Base-by-base conservation (phyloP, 1,140 invertebrate species). In the Diprion similis region DNA sequence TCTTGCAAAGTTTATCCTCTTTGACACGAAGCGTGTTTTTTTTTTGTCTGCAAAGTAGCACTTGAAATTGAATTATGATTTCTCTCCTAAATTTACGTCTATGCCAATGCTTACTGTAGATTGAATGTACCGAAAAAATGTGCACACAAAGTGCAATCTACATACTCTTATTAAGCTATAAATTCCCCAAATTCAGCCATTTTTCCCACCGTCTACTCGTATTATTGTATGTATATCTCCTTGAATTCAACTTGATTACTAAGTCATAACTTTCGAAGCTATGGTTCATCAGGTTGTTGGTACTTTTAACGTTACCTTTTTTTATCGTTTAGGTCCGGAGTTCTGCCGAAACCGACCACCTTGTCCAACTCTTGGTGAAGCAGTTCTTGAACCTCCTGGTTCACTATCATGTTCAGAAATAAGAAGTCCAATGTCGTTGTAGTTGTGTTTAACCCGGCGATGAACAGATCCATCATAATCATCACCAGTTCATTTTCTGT, bases 381-480 rank as follows among this genome's bases (percentile, higher is more conserved):
- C 79, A 91, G 91, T 0, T 86, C 77, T 83, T 97, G 95, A 1
- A 94, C 85, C 18, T 93, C 89, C 72, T 90, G 89, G 74, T 94
- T 83, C 65, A 92, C 83, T 1, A 93, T 83, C 79, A 95, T 90
- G n/a, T 90, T 88, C 59, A 95, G 87, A 46, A 96, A 86, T 0
- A 91, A 89, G 85, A 96, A 94, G 74, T 92, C 91, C 6, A 96
- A 79, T 0, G 92, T 91, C 46, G 89, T 92, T 59, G 93, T 91
- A 0, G 94, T 96, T 0, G 95, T 96, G 73, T 91, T 89, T 0
- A 90, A 90, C 9, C 93, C 94, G 4, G 92, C 94, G 74, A 94
- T 91, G 70, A 95, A 92, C 4, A 94, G 85, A 80, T 95, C 94
- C 10, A 94, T 78, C 74, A 93, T 90, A n/a, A 93, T 89, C 78